A percentile compares a stretch with the other conserved stretches of the same genome.
Conservation (phyloP, 2,888 invertebrate genomes). For the Caenorhabditis sulstoni region DNA sequence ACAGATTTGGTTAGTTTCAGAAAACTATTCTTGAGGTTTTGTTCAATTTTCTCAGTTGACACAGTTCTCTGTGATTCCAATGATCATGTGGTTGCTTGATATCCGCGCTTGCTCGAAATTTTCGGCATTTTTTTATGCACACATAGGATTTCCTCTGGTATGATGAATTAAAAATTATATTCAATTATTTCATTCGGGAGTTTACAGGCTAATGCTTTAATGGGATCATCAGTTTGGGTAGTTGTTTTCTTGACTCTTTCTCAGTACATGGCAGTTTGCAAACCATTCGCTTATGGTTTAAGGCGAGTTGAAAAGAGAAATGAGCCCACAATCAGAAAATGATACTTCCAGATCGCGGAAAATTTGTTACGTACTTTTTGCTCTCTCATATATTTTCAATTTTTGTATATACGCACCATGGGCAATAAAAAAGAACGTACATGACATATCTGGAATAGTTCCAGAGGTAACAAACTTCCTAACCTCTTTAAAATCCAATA, state of each 20-base stretch:
- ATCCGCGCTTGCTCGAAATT: conserved; percentile 75
- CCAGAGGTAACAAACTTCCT: conserved; percentile 39
- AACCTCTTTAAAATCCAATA: conserved; percentile 1
- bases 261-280: conserved; percentile 83
- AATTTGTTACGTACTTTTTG: conserved; percentile 71
- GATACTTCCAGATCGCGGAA: conserved; percentile 59
- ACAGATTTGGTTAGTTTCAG: conserved; percentile 65
- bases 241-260: conserved; percentile 83
- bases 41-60: conserved; percentile 78
- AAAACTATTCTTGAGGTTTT: neutral
- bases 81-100: conserved; percentile 81
- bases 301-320: no score
- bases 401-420: conserved; percentile 79
- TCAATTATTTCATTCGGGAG: no score
- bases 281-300: conserved; percentile 77
- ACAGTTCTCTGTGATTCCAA: conserved; percentile 82
- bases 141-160: conserved; percentile 82
- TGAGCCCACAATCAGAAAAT: no score
- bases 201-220: conserved; percentile 82
- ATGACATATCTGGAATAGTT: conserved; percentile 57
- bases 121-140: conserved; percentile 82
- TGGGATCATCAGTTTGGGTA: conserved; percentile 83
- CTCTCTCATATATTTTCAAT: conserved; percentile 76
- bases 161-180: no score
- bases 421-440: conserved; percentile 79